These are phyloP conservation scores for Vicugna pacos DNA, from an alignment of 2,113 vertebrate genomes.

Conservation along the genomic window DNA sequence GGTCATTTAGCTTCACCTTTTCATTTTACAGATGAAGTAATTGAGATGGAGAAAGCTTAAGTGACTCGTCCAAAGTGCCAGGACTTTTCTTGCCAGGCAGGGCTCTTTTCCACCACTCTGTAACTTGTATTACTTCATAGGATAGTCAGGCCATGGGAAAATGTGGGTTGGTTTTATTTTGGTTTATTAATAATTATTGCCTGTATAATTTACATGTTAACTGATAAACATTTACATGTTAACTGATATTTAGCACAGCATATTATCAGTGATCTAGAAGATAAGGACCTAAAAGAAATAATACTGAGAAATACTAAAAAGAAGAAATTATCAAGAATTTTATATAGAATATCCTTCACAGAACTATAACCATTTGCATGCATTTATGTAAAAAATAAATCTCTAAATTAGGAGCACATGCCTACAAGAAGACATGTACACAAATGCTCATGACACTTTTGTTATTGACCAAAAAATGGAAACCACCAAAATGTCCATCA, in stretches of 20 bases:
- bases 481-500: background rate
- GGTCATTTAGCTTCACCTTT: background rate
- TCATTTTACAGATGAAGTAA: background rate
- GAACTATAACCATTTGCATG: conserved; percentile 3
- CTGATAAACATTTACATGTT: background rate
- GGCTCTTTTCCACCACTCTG: background rate
- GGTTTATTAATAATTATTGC: background rate
- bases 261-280: background rate
- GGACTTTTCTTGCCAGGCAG: background rate
- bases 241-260: background rate
- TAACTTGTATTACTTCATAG: background rate
- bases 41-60: background rate
- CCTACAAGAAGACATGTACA: background rate
- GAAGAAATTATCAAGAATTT: background rate
- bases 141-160: background rate
- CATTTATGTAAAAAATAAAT: conserved; percentile 27
- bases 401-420: background rate
- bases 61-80: background rate
- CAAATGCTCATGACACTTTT: background rate
- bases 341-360: background rate
- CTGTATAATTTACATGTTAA: background rate
- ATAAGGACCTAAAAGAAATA: background rate
- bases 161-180: background rate
- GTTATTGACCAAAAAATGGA: background rate
- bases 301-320: background rate